A percentile compares a stretch with the other conserved stretches of the same genome.
phyloP scores from a whole-genome alignment of 2,797 vertebrate genomes.

The Scomberomorus guttatus region DNA sequence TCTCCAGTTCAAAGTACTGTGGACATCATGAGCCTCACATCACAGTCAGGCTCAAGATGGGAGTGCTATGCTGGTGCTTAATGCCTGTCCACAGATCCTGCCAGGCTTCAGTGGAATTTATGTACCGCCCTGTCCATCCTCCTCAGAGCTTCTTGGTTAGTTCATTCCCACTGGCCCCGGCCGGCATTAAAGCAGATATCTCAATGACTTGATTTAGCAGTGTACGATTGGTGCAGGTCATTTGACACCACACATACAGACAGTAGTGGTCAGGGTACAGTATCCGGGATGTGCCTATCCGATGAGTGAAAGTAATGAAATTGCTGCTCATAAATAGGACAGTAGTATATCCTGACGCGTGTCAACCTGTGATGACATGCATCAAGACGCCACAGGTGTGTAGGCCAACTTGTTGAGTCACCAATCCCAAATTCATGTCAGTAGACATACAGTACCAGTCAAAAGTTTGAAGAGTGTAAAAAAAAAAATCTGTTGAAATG shows the following conservation, averaged over 20 bases:
- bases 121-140: conserved; percentile 36
- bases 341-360: too few species aligned
- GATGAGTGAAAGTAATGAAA: background rate
- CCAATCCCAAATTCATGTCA: background rate
- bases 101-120: conserved; percentile 61
- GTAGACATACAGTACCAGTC: too few species aligned
- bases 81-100: conserved; percentile 53
- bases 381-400: too few species aligned
- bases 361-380: too few species aligned
- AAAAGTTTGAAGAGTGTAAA: too few species aligned
- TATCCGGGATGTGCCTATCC: too few species aligned
- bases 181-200: background rate
- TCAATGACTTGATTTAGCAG: background rate
- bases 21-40: conserved; percentile 62
- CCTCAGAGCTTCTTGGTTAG: conserved; percentile 25
- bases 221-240: background rate
- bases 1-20: conserved; percentile 57
- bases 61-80: conserved; percentile 35
- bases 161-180: background rate
- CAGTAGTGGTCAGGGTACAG: too few species aligned
- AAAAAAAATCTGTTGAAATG: too few species aligned
- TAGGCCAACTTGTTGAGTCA: background rate
- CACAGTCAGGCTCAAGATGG: conserved; percentile 59
- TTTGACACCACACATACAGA: too few species aligned
- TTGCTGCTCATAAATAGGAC: background rate